Conservation (phyloP, 2,888 invertebrate species). For the Melipona beecheii region DNA sequence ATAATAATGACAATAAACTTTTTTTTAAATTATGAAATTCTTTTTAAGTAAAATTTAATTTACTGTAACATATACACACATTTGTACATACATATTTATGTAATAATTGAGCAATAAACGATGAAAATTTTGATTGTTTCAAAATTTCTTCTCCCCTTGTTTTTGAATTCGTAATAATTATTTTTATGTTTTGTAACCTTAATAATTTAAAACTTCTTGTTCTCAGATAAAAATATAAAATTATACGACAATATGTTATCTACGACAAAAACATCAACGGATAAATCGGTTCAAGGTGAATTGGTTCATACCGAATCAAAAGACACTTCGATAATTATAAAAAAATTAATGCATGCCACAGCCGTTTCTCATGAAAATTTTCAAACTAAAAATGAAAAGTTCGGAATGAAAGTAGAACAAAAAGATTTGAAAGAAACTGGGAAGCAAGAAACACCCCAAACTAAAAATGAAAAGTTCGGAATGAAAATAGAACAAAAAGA, state of each 20-base stretch:
- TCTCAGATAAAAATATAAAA: background rate
- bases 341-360: background rate
- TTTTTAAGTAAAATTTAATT: too few species aligned
- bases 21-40: background rate
- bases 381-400: background rate
- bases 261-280: background rate
- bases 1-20: background rate
- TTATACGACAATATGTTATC: slow-evolving; percentile 21
- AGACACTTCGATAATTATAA: background rate
- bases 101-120: too few species aligned
- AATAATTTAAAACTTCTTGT: background rate
- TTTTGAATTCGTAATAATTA: background rate
- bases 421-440: background rate
- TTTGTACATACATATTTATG: too few species aligned
- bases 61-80: too few species aligned
- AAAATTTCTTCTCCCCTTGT: background rate
- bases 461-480: background rate
- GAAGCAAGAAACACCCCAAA: background rate
- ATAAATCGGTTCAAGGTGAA: slow-evolving; percentile 27
- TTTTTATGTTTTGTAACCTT: background rate
- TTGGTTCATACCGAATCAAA: background rate
- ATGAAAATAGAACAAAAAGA: background rate
- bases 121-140: background rate
- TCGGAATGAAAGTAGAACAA: background rate
- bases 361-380: background rate